Evolutionary conservation across 2,113 vertebrate species (phyloP), one percentile per base, ranked within the genome.

Genomic region (Pelobates fuscus): DNA sequence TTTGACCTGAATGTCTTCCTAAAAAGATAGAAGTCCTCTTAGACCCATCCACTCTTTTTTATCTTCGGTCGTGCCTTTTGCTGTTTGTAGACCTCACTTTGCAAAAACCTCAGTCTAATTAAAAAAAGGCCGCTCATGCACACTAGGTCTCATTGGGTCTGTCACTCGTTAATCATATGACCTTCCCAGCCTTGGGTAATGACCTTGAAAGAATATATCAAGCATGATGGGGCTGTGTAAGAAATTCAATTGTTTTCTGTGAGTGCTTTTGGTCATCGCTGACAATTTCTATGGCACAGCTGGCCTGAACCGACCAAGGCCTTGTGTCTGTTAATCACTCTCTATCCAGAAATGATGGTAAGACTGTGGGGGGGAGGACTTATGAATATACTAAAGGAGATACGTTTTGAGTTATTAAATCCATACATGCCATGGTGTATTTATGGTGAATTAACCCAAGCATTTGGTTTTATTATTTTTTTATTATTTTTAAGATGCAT

Each of bases 201-300:
- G 95, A 99, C 97, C 95, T 99, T 96, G 96, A 94, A 95, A 95
- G 94, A 95, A 94, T 94, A 98, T 95, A 99, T 99, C 96, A 99
- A 94, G 95, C 93, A 93, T 93, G 95, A 95, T 95, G 94, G 95
- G 93, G 93, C 91, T 84, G 94, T 94, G 95, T 91, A 90, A 92
- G 90, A 94, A 96, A 97, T 98, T 95, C 95, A 98, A 98, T 96
- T 96, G 95, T 98, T 96, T n/a, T 97, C 94, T 95, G 94, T 94
- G 95, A 96, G 95, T 96, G 94, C 94, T 95, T 94, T 95, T 92
- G 94, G 95, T 95, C 95, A 96, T 94, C 93, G 92, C 93, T 94
- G 94, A 93, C 91, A 92, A 95, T 96, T 97, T 96, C 96, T 95
- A 95, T 91, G 87, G 87, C 92, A 88, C 91, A 90, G 89, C 91